Base-by-base conservation (phyloP, 2,113 vertebrate genomes). In the Laticauda colubrina region DNA sequence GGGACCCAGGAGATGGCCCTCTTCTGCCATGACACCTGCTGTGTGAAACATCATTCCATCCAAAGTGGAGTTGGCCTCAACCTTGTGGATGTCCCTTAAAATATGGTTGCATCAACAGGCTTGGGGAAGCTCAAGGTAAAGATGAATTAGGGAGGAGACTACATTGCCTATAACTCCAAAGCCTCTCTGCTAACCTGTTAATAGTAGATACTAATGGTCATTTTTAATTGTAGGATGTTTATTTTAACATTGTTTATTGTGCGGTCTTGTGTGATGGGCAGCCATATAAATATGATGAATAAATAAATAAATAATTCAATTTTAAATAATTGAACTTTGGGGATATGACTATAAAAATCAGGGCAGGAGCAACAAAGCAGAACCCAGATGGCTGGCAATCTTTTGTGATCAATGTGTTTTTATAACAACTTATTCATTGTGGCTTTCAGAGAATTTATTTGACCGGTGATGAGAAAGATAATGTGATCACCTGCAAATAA, bases 371-470 rank as follows among this genome's bases (percentile, higher is more conserved):
- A 75, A 75, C 11, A 64, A 12, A 12, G 26, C 26, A 64, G 61
- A 91, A 86, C 69, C 87, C 86, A 93, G 48, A 85, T 92, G 81
- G 90, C 89, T 93, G 57, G 34, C 90, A 75, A 39, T n/a, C 88
- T 45, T 45, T 18, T 89, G 20, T 92, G 95, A 90, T 51, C 51
- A 53, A 3, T 53, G 51, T 53, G 11, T 53, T 53, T 53, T 53
- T 53, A 53, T 53, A 53, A 53, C 51, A 53, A 10, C 12, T 53
- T 11, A 53, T 91, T 95, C 54, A 56, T 93, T 91, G 81, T 69
- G 1, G 21, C 75, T 39, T 29, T 56, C 45, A 29, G 55, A 89
- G 86, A 91, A 56, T 8, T 53, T 94, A 85, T 89, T 94, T 91
- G 91, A 91, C 69, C 90, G 86, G 87, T 48, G 51, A 24, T 90